These are phyloP conservation scores for Meta bourneti DNA, from an alignment of 2,888 invertebrate species.

Conservation along the genomic window DNA sequence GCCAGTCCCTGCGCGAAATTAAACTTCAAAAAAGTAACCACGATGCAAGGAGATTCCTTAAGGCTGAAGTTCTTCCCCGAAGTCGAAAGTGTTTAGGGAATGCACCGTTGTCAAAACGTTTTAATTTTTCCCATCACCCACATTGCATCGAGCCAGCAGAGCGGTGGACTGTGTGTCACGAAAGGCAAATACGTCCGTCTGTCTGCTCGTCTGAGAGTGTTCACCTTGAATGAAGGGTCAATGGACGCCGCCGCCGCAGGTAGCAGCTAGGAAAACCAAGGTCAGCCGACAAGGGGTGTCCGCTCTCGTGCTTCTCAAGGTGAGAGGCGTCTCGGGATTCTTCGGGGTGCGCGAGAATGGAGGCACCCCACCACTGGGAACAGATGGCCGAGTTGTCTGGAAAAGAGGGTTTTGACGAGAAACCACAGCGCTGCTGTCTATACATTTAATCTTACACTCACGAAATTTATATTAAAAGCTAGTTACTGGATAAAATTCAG, in stretches of 20 bases:
- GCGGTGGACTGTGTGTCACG: conserved; percentile 61
- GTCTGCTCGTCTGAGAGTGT: conserved; percentile 61
- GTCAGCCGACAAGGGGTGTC: conserved; percentile 47
- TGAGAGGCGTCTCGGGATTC: conserved; percentile 11
- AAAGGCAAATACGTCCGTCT: conserved; percentile 51
- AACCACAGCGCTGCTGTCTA: too few relatives aligned
- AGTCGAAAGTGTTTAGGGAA: too few relatives aligned
- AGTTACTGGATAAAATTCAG: too few relatives aligned
- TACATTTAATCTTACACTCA: too few relatives aligned
- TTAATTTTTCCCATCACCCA: too few relatives aligned
- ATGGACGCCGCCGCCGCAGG: conserved; percentile 66
- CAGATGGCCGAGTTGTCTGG: background rate
- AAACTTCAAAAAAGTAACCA: too few relatives aligned
- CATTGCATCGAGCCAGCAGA: background rate
- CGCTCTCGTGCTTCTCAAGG: background rate
- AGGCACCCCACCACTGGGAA: background rate
- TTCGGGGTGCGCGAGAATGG: background rate
- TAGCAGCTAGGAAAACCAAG: conserved; percentile 56
- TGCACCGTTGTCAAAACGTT: too few relatives aligned
- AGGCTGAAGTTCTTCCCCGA: too few relatives aligned
- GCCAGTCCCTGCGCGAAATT: too few relatives aligned
- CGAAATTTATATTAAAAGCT: too few relatives aligned
- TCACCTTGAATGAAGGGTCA: conserved; percentile 72
- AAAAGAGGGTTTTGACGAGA: background rate
- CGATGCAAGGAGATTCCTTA: too few relatives aligned